Base-by-base conservation (phyloP, 1,140 invertebrate species). In the Drosophila saltans region DNA sequence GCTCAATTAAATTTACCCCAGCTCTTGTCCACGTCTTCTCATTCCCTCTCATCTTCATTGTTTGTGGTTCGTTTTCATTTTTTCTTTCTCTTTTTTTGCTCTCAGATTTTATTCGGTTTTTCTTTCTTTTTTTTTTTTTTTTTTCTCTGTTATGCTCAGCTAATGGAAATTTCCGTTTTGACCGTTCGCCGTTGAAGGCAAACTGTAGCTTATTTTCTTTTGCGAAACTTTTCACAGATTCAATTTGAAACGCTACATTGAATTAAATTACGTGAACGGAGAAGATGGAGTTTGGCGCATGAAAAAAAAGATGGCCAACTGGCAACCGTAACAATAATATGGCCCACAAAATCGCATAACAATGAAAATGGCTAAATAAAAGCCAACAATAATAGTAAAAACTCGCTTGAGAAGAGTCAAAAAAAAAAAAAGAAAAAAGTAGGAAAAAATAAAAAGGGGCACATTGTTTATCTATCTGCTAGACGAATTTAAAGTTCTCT, bases 241-340 rank as follows among this genome's bases (percentile, higher is more conserved):
- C 84, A 89, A 83, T 88, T 88, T 88, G 84, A 83, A 88, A 88
- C 84, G 84, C 80, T 78, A 89, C 84, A 88, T 89, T 89, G 84
- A 89, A 84, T 89, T 89, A 89, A 89, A 81, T 89, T 80, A 84
- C 84, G 72, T 81, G 81, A 67, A 74, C 75, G 66, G 69, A 70
- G 71, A 72, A 70, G 71, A 73, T 66, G 56, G 57, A 66, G 63
- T 66, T 66, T 58, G 62, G 33, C 39, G 16, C 10, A 1, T 8
- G 7, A 39, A 48, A 68, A 45, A 71, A 69, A 71, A 75, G 66
- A 63, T 79, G 66, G 40, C 59, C 69, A 78, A 72, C 75, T 66
- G 79, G 80, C 80, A 86, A 78, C 69, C 80, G 75, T 85, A 88
- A 86, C 82, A 86, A 86, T 86, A 86, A 86, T 86, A 82, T 88